Base-by-base conservation (phyloP, 2,888 invertebrate genomes). In the Boloria selene region DNA sequence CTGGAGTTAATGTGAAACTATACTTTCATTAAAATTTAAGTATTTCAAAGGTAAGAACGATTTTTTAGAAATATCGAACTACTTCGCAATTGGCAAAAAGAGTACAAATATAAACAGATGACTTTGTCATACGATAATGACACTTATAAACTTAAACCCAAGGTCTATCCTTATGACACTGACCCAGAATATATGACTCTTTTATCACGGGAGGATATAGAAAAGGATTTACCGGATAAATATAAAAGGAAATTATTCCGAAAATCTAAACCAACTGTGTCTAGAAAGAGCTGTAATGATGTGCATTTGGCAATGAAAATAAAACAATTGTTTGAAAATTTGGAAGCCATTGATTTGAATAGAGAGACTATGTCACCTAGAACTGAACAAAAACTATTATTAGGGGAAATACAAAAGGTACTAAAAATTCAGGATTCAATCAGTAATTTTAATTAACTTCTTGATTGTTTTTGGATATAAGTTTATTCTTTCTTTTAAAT, bases 351-450 rank as follows among this genome's bases (percentile, higher is more conserved):
- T 4, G 88, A 91, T 72, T 73, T 89, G 70, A 87, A 87, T 67
- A 82, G 80, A 22, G 82, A 82, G 0, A 78, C 79, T 0, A 84
- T 90, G 82, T 88, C 93, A 16, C 93, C 94, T 0, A 84, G 93
- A 65, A 86, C 91, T 0, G 93, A 94, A 73, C 93, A 94, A 75
- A 91, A 89, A 73, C 81, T 90, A 56, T 82, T 94, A 7, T 77
- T 92, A 67, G 87, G 85, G 68, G 94, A 95, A 79, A 94, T 95
- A 73, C 91, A 93, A 73, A 94, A 93, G 91, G 95, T 94, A 76
- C 13, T 22, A 67, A n/a, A n/a, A n/a, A n/a, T n/a, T n/a, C n/a
- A n/a, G n/a, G n/a, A n/a, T n/a, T n/a, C n/a, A n/a, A n/a, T 52
- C 53, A 14, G 44, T 49, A n/a, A 42, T 38, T 31, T 2, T 55